A percentile compares a stretch with the other conserved stretches of the same genome.
These are phyloP conservation scores for Microtus oregoni DNA, from an alignment of 2,113 vertebrate species.

Conservation along the genomic window DNA sequence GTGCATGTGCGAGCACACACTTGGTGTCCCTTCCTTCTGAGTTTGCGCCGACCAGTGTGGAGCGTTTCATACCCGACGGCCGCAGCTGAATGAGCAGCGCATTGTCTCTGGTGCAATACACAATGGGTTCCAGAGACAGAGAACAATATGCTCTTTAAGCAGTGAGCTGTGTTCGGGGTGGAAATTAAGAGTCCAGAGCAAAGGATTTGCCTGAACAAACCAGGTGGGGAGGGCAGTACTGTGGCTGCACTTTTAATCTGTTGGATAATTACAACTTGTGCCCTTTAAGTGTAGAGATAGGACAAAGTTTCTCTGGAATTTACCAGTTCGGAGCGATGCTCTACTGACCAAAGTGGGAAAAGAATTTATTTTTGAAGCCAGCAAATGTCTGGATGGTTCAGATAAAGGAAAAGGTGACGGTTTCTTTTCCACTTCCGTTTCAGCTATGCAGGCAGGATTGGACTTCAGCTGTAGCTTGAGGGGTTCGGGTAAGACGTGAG, in stretches of 20 bases:
- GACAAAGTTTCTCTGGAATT: neutral
- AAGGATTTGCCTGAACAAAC: neutral
- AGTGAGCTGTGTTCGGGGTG: neutral
- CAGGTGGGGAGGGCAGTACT: neutral
- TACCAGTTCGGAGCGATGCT: neutral
- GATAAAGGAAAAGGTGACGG: neutral
- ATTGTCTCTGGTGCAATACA: conserved; percentile 74
- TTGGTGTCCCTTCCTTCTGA: conserved; percentile 63
- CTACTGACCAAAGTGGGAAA: neutral
- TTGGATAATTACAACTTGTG: neutral
- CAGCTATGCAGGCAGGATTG: neutral
- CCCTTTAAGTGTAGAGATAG: neutral
- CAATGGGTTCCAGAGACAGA: conserved; percentile 73
- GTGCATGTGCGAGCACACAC: fast-evolving
- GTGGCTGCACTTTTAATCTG: neutral
- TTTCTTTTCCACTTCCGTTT: neutral
- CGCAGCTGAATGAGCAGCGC: conserved; percentile 75
- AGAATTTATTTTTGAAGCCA: neutral
- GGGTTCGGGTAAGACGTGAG: neutral
- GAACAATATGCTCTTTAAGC: conserved; percentile 60
- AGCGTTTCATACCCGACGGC: conserved; percentile 34
- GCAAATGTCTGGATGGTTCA: neutral
- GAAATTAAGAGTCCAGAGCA: neutral
- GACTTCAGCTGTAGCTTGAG: neutral
- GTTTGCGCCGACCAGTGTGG: conserved; percentile 51